A percentile compares a stretch with the other conserved stretches of the same genome.
phyloP scores from a whole-genome alignment of 2,113 vertebrate species.

The Tautogolabrus adspersus region DNA sequence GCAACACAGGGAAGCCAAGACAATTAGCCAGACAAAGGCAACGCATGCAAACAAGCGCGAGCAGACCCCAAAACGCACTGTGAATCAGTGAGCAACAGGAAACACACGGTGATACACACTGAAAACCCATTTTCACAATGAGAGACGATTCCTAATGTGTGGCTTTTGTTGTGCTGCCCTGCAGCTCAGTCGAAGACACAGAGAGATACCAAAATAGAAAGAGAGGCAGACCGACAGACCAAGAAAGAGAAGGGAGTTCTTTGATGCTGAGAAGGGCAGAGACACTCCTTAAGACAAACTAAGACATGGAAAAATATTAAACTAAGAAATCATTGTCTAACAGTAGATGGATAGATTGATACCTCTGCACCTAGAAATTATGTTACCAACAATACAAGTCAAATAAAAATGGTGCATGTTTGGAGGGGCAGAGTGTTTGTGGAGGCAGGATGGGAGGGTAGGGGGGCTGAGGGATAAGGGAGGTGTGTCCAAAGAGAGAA shows the following conservation, averaged over 20 bases:
- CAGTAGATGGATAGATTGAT: not conserved
- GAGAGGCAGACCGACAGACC: not conserved
- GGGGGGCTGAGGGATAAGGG: no score
- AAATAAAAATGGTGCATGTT: no score
- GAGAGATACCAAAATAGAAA: not conserved
- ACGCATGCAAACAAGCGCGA: not conserved
- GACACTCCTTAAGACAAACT: no score
- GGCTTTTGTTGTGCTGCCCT: slow-evolving; percentile 13
- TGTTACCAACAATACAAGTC: no score
- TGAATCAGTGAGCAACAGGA: slow-evolving; percentile 4
- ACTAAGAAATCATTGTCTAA: not conserved
- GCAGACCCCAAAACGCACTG: not conserved
- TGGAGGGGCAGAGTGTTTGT: no score
- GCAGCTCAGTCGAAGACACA: not conserved
- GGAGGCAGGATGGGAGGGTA: no score
- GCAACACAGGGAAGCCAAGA: slow-evolving; percentile 1
- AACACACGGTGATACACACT: not conserved
- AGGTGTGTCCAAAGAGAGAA: no score
- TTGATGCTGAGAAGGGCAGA: no score
- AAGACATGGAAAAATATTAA: not conserved
- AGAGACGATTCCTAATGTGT: slow-evolving; percentile 5
- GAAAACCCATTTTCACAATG: slow-evolving; percentile 2
- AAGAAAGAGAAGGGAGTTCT: no score
- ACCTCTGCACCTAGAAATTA: not conserved
- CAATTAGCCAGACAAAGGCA: slow-evolving; percentile 36